Conservation (phyloP, 2,888 invertebrate genomes). For the Pristionchus exspectatus region DNA sequence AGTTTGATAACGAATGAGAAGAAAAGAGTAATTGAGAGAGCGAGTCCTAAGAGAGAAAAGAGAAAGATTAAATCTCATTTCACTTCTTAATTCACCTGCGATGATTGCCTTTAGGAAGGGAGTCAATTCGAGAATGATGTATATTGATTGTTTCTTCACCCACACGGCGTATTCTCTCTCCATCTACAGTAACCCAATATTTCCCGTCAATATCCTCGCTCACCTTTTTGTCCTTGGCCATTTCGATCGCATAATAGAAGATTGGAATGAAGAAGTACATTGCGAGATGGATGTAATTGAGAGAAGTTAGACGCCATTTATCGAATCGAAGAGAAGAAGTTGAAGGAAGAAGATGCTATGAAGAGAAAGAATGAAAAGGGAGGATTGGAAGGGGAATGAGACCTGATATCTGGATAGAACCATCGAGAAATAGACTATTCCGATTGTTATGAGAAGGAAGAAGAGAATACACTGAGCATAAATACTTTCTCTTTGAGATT, state of each 20-base stretch:
- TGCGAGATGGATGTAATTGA: background rate
- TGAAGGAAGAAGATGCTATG: background rate
- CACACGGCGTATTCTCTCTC: background rate
- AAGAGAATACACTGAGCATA: constrained; percentile 13
- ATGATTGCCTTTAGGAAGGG: constrained; percentile 37
- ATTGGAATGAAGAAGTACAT: constrained; percentile 20
- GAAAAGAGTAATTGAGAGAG: constrained; percentile 29
- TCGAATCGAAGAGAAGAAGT: constrained; percentile 27
- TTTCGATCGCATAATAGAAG: constrained; percentile 16
- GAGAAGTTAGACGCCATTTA: constrained; percentile 34
- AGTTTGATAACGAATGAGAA: constrained; percentile 32
- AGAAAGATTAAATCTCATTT: background rate
- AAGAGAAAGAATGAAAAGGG: background rate
- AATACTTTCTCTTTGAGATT: background rate
- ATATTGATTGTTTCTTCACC: background rate
- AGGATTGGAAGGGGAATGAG: background rate
- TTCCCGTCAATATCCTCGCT: background rate
- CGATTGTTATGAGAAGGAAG: constrained; percentile 9
- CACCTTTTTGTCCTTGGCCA: background rate
- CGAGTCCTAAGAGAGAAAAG: background rate
- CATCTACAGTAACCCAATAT: background rate
- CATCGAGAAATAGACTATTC: constrained; percentile 38
- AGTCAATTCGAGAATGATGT: background rate
- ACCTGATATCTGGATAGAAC: constrained; percentile 33
- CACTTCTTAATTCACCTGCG: constrained; percentile 1